Percentiles rank a stretch among this genome's conserved stretches.
Evolutionary conservation across 2,113 vertebrate genomes (phyloP).

Genomic region (Conger conger): DNA sequence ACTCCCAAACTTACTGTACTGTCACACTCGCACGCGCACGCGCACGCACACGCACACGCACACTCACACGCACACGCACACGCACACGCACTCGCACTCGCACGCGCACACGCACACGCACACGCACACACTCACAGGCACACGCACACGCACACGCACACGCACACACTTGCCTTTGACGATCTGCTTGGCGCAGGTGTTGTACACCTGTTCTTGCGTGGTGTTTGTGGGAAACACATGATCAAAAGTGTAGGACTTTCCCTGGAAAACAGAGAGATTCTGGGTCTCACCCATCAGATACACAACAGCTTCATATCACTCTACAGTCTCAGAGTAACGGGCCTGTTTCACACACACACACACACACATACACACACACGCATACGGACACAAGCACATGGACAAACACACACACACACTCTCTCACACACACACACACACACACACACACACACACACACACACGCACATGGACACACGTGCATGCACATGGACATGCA

Average conservation of each 20-base stretch:
- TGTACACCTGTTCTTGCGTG: slow-evolving; percentile 95
- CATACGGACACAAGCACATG: too few species aligned
- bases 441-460: too few species aligned
- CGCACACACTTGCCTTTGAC: slow-evolving; percentile 76
- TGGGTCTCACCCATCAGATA: neutral
- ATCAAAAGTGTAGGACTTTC: slow-evolving; percentile 83
- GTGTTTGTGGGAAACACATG: slow-evolving; percentile 91
- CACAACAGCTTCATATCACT: too few species aligned
- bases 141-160: neutral
- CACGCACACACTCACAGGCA: neutral
- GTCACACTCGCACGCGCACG: neutral
- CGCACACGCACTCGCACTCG: neutral
- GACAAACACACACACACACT: too few species aligned
- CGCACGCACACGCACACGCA: too few species aligned
- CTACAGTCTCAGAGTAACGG: too few species aligned
- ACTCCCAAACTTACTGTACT: too few species aligned
- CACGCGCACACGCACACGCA: neutral
- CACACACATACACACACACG: too few species aligned
- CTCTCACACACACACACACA: too few species aligned
- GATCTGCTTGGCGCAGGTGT: slow-evolving; percentile 91
- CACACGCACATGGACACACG: too few species aligned
- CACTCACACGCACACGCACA: neutral
- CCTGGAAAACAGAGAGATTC: slow-evolving; percentile 60
- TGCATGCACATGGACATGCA: too few species aligned
- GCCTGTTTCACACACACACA: too few species aligned